Evolutionary conservation across 1,140 invertebrate species (phyloP).

Genomic region (Leptopilina clavipes): DNA sequence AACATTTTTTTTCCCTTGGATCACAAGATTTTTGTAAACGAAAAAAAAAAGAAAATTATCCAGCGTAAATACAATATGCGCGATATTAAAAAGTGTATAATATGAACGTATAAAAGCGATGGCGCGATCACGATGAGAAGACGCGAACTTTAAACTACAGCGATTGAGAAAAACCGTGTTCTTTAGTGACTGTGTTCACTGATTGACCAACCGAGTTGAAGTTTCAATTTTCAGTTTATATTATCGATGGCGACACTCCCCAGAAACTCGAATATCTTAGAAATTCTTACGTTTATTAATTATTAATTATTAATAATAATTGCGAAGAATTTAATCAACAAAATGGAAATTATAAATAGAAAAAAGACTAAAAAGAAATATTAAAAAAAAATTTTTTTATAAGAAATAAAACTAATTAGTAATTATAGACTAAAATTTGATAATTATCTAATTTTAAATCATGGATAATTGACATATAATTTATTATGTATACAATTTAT

Average conservation of each 20-base stretch:
- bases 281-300: no score
- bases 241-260: conserved; percentile 2
- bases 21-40: not conserved
- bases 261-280: not conserved
- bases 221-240: conserved; percentile 30
- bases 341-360: no score
- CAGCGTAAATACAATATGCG: not conserved
- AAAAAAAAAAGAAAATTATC: not conserved
- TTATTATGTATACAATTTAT: no score
- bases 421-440: no score
- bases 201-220: conserved; percentile 51
- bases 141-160: conserved; percentile 9
- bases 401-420: no score
- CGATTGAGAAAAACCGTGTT: conserved; percentile 24
- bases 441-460: no score
- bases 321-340: no score
- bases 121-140: conserved; percentile 12
- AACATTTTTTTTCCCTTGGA: no score
- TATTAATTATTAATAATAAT: no score
- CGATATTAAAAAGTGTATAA: not conserved
- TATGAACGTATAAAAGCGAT: not conserved
- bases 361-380: no score
- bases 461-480: no score
- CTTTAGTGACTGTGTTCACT: conserved; percentile 47
- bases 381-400: no score